Conservation (phyloP, 2,113 vertebrate genomes). For the Puma concolor region DNA sequence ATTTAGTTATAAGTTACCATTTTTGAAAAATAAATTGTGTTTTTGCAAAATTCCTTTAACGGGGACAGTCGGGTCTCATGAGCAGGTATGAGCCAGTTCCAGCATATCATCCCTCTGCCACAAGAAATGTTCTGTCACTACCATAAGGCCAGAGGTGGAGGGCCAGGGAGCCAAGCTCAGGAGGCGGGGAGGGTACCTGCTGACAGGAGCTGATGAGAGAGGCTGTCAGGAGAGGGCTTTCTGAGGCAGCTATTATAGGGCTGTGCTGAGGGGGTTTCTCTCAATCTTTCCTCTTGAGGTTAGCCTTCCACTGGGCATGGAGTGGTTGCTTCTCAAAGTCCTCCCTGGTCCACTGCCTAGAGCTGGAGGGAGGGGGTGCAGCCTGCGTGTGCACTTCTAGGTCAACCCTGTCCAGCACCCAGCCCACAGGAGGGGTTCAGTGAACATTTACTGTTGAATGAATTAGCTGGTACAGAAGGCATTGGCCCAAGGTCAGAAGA, state of each 20-base stretch:
- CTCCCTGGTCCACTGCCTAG: not conserved
- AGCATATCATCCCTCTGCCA: not conserved
- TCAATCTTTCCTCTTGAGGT: not conserved
- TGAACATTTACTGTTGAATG: not conserved
- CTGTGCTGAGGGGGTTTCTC: not conserved
- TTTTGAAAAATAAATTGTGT: not conserved
- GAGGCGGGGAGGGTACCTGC: fast-evolving
- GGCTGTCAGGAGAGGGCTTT: not conserved
- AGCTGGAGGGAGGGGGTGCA: not conserved
- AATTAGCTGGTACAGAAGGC: not conserved
- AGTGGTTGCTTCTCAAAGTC: no score
- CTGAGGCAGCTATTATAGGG: not conserved
- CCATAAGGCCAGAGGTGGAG: not conserved
- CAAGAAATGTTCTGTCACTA: not conserved
- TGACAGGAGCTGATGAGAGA: not conserved
- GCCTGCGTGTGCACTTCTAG: not conserved
- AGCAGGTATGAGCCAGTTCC: not conserved
- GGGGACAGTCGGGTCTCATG: not conserved
- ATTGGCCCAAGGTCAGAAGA: not conserved
- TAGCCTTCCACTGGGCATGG: not conserved
- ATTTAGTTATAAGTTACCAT: not conserved
- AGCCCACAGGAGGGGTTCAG: not conserved
- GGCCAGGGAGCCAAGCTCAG: not conserved
- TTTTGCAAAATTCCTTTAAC: not conserved
- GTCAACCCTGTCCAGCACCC: not conserved